Percentiles rank a stretch among this genome's conserved stretches.
Conservation (phyloP, 1,140 invertebrate genomes). For the Magallana ariakensis region DNA sequence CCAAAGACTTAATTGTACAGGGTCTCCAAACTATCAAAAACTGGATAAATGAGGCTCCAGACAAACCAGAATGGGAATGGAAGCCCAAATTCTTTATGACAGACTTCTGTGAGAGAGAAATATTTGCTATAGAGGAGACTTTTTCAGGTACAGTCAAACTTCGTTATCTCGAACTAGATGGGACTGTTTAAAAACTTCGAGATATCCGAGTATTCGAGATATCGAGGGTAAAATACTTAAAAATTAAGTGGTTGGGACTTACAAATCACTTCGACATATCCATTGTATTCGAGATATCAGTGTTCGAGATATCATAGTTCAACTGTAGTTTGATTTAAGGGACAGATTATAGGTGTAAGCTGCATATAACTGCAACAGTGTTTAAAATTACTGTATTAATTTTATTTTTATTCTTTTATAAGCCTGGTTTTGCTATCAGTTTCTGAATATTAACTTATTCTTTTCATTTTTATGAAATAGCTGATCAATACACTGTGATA, state of each 20-base stretch:
- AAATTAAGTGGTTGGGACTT: too few species aligned
- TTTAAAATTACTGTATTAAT: neutral
- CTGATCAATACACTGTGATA: neutral
- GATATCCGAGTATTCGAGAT: too few species aligned
- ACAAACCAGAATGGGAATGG: constrained; percentile 42
- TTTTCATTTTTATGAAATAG: neutral
- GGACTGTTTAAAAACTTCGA: too few species aligned
- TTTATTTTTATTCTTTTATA: too few species aligned
- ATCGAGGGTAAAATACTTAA: too few species aligned
- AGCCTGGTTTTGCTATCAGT: neutral
- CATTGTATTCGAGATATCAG: too few species aligned
- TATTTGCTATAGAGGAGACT: constrained; percentile 39
- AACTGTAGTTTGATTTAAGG: constrained; percentile 14
- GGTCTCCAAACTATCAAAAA: constrained; percentile 47
- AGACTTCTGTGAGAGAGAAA: constrained; percentile 46
- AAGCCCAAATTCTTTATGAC: constrained; percentile 52
- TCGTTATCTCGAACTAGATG: too few species aligned
- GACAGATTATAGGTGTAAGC: constrained; percentile 1
- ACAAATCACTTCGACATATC: too few species aligned
- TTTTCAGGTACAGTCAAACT: too few species aligned
- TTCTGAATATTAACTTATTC: too few species aligned
- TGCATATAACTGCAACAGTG: neutral
- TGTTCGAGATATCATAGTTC: too few species aligned
- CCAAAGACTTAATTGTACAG: constrained; percentile 48
- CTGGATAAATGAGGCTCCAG: constrained; percentile 36